Evolutionary conservation across 2,888 invertebrate genomes (phyloP), one percentile per base, ranked within the genome.

Genomic region (Macrophya alboannulata): DNA sequence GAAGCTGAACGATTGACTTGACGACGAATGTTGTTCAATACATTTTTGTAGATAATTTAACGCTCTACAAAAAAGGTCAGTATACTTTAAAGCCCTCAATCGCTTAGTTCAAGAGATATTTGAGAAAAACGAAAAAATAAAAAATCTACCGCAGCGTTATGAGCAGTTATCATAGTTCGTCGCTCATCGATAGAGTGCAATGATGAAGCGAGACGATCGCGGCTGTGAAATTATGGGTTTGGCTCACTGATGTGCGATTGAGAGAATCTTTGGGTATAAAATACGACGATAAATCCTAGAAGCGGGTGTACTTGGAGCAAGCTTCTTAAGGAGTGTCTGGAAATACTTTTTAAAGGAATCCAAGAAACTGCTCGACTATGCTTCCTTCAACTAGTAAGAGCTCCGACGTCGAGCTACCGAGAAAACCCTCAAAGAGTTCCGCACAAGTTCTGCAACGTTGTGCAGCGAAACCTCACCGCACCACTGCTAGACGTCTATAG

Each of bases 371-470:
- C 40, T 81, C 59, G 43, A 62, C 81, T 25, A 21, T 81, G 59
- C 59, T 81, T 59, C 55, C 55, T 21, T 62, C 40, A 59, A 62
- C 59, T 25, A 21, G 81, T 40, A 43, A 62, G 81, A 40, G 62
- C 81, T 55, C 31, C 2, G 25, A 31, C 55, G 40, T 62, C 43
- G 17, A 59, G 21, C 62, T 51, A 37, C 62, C 31, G 59, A 81
- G 81, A 81, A 81, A 81, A 81, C 62, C 81, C 81, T 81, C 81
- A 81, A 81, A 81, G 81, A 81, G 62, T 81, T 81, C n/a, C 43
- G n/a, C n/a, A 43, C 62, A 81, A 59, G 81, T 81, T 81, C 43
- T 43, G 40, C 81, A 51, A 9, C 40, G 43, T 21, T 43, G 17
- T 62, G 81, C 62, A 81, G 43, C 62, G 62, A 81, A 81, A 81